Base-by-base conservation (phyloP, 2,113 vertebrate species). In the Nycticorax nycticorax region DNA sequence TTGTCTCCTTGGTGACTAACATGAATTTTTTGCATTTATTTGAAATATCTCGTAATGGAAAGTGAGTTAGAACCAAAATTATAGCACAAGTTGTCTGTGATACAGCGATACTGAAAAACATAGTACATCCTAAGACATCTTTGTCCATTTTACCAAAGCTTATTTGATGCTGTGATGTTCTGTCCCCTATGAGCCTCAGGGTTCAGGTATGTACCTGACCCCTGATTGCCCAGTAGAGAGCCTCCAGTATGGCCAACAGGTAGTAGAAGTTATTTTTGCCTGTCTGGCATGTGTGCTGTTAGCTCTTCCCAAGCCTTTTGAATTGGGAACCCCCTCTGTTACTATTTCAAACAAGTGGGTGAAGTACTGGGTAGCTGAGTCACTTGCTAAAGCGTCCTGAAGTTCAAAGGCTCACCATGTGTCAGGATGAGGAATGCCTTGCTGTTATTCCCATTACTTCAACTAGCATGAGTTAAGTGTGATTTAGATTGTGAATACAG, bases 281-380 rank as follows among this genome's bases (percentile, higher is more conserved):
- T 71, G 14, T 56, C 14, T 48, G 60, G 33, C 20, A 26, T 0
- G 2, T 3, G 26, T 22, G 16, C 26, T 64, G 10, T 26, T 27
- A 57, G 2, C 24, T 48, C 18, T 71, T 39, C 28, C 33, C 59
- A 3, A 27, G 52, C 11, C 26, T 50, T 33, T 28, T 20, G 43
- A 22, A n/a, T 8, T 28, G 32, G 39, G 26, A 83, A 37, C 19
- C 37, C 10, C 2, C 52, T 71, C 52, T 52, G 43, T 50, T 41
- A 47, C 19, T 33, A 1, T 47, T 69, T 39, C 41, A 41, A 0
- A 1, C 0, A 55, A 37, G 59, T 22, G 22, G 12, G 14, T 59
- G 77, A 24, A 55, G 43, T 4, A 6, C 15, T 37, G 62, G 32
- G 21, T 23, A 73, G 4, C 20, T 14, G 22, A 6, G 53, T 41